A percentile compares a stretch with the other conserved stretches of the same genome.
phyloP scores from a whole-genome alignment of 2,797 vertebrate species.

The Chaunax sp. region DNA sequence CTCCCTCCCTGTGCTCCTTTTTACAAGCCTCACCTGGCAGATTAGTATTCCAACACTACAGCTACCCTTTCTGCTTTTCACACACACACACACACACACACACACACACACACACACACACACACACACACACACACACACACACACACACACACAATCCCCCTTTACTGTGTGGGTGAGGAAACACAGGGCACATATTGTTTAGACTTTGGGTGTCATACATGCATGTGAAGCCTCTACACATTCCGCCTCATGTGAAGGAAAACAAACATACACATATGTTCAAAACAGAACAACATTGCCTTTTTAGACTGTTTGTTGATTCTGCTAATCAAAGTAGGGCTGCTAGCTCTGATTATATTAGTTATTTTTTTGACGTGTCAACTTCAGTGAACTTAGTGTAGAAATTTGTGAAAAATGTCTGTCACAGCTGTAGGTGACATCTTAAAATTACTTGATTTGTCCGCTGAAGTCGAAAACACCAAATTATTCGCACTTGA shows the following conservation, averaged over 20 bases:
- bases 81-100: constrained; percentile 30
- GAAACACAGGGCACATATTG: constrained; percentile 55
- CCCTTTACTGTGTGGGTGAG: constrained; percentile 28
- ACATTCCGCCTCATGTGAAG: constrained; percentile 24
- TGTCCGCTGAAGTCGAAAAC: not conserved
- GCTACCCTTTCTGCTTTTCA: constrained; percentile 59
- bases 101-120: constrained; percentile 36
- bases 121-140: constrained; percentile 33
- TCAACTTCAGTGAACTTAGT: not conserved
- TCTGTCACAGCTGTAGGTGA: not conserved
- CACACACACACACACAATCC: constrained; percentile 29
- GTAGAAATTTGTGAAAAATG: not conserved
- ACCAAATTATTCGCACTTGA: not conserved
- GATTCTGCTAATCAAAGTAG: not conserved
- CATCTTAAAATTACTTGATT: not conserved
- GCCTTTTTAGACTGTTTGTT: not conserved
- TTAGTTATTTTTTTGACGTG: not conserved
- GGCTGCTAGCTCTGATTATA: not conserved
- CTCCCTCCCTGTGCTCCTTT: constrained; percentile 62
- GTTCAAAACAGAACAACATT: constrained; percentile 14
- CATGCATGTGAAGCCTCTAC: constrained; percentile 13
- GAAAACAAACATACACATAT: constrained; percentile 30
- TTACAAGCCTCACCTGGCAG: constrained; percentile 84
- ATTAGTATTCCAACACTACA: constrained; percentile 71
- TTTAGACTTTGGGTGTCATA: constrained; percentile 40